Conservation (phyloP, 2,888 invertebrate genomes). For the Parnassius orleans region DNA sequence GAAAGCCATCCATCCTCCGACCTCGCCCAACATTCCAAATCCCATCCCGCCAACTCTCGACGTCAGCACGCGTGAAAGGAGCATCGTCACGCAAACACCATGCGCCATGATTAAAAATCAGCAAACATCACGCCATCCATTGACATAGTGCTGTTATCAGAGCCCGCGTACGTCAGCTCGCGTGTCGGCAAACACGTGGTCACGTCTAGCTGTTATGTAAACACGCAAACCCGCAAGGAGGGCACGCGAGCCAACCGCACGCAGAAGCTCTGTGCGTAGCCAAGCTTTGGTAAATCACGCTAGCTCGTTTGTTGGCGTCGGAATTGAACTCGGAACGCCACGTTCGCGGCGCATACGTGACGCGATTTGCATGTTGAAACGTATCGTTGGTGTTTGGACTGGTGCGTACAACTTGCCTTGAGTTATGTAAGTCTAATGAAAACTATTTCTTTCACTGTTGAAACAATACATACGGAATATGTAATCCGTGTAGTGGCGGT, state of each 20-base stretch:
- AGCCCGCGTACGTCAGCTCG: slow-evolving; percentile 47
- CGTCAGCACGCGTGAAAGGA: slow-evolving; percentile 27
- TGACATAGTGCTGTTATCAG: slow-evolving; percentile 62
- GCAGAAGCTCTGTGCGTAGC: slow-evolving; percentile 42
- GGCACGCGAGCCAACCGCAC: slow-evolving; percentile 59
- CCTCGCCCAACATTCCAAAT: slow-evolving; percentile 26
- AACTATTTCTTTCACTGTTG: no score
- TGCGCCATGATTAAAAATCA: slow-evolving; percentile 65
- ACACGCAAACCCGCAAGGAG: slow-evolving; percentile 42
- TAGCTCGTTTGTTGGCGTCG: neutral
- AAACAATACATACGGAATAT: no score
- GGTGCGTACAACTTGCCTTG: slow-evolving; percentile 1
- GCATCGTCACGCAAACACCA: slow-evolving; percentile 58
- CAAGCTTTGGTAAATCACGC: slow-evolving; percentile 28
- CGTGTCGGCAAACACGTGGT: slow-evolving; percentile 66
- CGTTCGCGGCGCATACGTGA: slow-evolving; percentile 17
- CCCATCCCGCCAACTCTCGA: slow-evolving; percentile 21
- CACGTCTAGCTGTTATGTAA: slow-evolving; percentile 46
- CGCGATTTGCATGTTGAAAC: slow-evolving; percentile 18
- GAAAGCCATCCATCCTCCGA: slow-evolving; percentile 19
- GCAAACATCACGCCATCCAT: slow-evolving; percentile 71
- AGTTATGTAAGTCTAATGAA: no score
- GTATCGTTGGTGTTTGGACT: neutral
- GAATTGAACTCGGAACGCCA: slow-evolving; percentile 26
- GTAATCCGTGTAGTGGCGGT: no score